These are phyloP conservation scores for Amorpha juglandis DNA, from an alignment of 2,888 invertebrate genomes.

Conservation along the genomic window DNA sequence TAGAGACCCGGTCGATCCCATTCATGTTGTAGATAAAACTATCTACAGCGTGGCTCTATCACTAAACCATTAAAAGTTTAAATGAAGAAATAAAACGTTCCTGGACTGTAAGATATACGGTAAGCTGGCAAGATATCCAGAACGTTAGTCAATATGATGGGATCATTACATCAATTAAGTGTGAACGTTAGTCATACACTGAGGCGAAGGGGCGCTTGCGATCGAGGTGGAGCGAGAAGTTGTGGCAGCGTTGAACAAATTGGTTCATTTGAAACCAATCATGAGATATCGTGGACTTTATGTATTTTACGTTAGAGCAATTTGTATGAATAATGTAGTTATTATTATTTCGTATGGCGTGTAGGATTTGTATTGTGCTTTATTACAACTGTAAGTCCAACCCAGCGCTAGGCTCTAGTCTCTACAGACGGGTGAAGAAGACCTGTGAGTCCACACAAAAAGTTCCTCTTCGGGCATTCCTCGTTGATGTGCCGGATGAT, in stretches of 20 bases:
- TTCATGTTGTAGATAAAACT: too few species aligned
- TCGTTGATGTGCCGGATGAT: too few species aligned
- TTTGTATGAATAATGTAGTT: background rate
- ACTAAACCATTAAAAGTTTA: too few species aligned
- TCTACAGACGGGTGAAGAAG: too few species aligned
- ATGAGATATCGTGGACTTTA: constrained; percentile 9
- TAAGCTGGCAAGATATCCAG: constrained; percentile 2
- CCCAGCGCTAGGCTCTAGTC: too few species aligned
- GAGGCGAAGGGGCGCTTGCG: background rate
- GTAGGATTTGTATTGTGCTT: too few species aligned
- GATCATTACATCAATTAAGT: constrained; percentile 16
- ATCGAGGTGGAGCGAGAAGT: background rate
- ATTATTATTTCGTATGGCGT: too few species aligned
- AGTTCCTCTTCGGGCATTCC: too few species aligned
- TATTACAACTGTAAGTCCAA: too few species aligned
- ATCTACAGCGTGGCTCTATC: too few species aligned
- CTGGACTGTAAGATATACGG: background rate
- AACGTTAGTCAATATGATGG: constrained; percentile 10
- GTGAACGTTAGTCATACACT: constrained; percentile 10
- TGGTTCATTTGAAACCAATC: constrained; percentile 28
- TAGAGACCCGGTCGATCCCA: too few species aligned
- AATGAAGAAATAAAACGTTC: background rate
- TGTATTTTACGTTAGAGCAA: constrained; percentile 9
- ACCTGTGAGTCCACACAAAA: too few species aligned
- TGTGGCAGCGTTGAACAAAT: constrained; percentile 16